Conservation (phyloP, 2,113 vertebrate genomes). For the Thalassoma bifasciatum region DNA sequence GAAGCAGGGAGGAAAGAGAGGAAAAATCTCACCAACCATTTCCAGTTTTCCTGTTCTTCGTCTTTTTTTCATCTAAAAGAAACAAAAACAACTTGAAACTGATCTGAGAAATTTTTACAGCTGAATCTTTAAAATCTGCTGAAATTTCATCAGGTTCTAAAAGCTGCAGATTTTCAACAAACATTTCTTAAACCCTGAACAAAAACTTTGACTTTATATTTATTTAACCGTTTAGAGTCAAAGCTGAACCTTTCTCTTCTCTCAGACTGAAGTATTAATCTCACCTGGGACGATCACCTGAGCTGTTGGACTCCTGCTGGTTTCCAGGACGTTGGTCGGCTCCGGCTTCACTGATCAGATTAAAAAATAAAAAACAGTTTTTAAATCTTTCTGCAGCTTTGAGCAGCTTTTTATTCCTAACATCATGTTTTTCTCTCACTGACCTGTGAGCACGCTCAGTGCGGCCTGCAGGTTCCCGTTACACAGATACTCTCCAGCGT, state of each 20-base stretch:
- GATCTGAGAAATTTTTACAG: too few relatives aligned
- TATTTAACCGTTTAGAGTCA: too few relatives aligned
- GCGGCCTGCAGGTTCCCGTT: conserved; percentile 42
- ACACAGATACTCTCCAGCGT: conserved; percentile 70
- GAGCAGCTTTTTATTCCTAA: too few relatives aligned
- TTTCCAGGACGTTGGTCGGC: neutral
- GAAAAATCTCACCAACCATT: conserved; percentile 34
- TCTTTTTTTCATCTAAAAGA: conserved; percentile 46
- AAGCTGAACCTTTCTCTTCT: too few relatives aligned
- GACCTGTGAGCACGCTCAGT: conserved; percentile 60
- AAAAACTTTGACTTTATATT: too few relatives aligned
- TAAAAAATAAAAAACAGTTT: neutral
- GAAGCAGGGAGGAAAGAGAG: too few relatives aligned
- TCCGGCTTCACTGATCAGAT: conserved; percentile 3
- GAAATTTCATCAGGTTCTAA: too few relatives aligned
- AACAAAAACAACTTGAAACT: neutral
- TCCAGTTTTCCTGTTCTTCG: conserved; percentile 26
- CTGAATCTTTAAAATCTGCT: too few relatives aligned
- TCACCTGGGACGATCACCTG: conserved; percentile 17
- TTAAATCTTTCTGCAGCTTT: neutral
- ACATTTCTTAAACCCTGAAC: too few relatives aligned
- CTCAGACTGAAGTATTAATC: too few relatives aligned
- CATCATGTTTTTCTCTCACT: too few relatives aligned
- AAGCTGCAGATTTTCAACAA: too few relatives aligned
- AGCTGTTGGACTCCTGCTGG: neutral